A percentile compares a stretch with the other conserved stretches of the same genome.
phyloP scores from a whole-genome alignment of 2,888 invertebrate genomes.

The Hirtodrosophila alboralis region DNA sequence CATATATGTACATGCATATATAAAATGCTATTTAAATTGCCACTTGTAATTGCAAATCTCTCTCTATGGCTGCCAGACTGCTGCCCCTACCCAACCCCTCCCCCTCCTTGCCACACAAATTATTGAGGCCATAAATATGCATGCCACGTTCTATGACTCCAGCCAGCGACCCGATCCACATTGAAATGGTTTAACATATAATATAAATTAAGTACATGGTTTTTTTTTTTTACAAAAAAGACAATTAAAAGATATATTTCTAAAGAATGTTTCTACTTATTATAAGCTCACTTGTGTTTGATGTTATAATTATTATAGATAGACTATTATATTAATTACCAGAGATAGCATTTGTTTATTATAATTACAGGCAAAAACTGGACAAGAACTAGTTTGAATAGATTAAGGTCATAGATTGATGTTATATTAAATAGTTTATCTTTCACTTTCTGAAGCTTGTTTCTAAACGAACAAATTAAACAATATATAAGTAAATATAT shows the following conservation, averaged over 20 bases:
- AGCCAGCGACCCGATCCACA: slow-evolving; percentile 23
- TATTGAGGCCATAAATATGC: slow-evolving; percentile 64
- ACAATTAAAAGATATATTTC: slow-evolving; percentile 26
- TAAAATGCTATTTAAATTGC: slow-evolving; percentile 75
- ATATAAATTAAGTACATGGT: slow-evolving; percentile 10
- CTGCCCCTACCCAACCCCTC: not conserved
- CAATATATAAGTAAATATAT: too few relatives aligned
- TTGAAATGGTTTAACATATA: slow-evolving; percentile 6
- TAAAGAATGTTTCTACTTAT: too few relatives aligned
- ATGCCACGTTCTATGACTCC: slow-evolving; percentile 29
- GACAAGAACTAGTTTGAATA: too few relatives aligned
- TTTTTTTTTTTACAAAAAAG: too few relatives aligned
- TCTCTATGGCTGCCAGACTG: slow-evolving; percentile 12
- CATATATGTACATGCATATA: too few relatives aligned
- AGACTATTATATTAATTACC: slow-evolving; percentile 20
- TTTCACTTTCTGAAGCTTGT: too few relatives aligned
- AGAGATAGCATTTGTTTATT: slow-evolving; percentile 17
- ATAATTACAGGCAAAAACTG: slow-evolving; percentile 17
- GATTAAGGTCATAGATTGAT: too few relatives aligned
- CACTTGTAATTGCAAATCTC: slow-evolving; percentile 66
- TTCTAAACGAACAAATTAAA: too few relatives aligned
- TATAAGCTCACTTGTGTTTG: too few relatives aligned
- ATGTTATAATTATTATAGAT: too few relatives aligned
- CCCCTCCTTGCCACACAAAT: slow-evolving; percentile 17
- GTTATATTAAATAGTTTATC: too few relatives aligned